Conservation (phyloP, 2,113 vertebrate genomes). For the Tonatia bakeri region DNA sequence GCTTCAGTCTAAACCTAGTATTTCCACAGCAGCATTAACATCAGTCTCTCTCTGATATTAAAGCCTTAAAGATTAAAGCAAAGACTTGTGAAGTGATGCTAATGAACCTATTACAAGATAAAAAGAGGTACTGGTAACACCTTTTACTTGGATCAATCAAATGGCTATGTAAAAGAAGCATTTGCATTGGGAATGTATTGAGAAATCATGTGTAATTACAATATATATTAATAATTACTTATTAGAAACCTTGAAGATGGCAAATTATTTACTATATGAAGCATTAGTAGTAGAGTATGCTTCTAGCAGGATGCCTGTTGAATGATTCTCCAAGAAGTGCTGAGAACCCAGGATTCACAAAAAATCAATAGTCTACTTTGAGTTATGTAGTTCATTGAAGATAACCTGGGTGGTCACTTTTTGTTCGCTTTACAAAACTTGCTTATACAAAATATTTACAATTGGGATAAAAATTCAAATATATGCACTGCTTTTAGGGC, state of each 20-base stretch:
- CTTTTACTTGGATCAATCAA: neutral
- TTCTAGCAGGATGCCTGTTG: neutral
- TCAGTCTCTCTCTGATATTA: slow-evolving; percentile 53
- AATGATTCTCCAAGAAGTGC: neutral
- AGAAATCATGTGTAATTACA: slow-evolving; percentile 30
- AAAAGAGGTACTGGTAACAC: slow-evolving; percentile 15
- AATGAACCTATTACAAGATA: slow-evolving; percentile 19
- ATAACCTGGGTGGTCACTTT: neutral
- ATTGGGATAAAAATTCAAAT: neutral
- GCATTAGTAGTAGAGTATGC: neutral
- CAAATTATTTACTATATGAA: neutral
- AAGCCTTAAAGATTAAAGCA: slow-evolving; percentile 2
- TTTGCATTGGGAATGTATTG: neutral
- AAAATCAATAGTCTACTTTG: neutral
- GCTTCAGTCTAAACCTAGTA: slow-evolving; percentile 35
- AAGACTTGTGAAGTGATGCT: slow-evolving; percentile 22
- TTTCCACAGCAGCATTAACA: neutral
- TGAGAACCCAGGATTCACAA: neutral
- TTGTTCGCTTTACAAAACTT: neutral
- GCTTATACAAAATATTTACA: neutral
- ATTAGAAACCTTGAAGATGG: neutral
- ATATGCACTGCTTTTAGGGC: neutral
- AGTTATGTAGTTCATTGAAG: neutral
- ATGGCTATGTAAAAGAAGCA: neutral
- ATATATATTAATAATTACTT: neutral